Evolutionary conservation across 2,888 invertebrate genomes (phyloP), one percentile per base, ranked within the genome.

Genomic region (Drosophila falleni): DNA sequence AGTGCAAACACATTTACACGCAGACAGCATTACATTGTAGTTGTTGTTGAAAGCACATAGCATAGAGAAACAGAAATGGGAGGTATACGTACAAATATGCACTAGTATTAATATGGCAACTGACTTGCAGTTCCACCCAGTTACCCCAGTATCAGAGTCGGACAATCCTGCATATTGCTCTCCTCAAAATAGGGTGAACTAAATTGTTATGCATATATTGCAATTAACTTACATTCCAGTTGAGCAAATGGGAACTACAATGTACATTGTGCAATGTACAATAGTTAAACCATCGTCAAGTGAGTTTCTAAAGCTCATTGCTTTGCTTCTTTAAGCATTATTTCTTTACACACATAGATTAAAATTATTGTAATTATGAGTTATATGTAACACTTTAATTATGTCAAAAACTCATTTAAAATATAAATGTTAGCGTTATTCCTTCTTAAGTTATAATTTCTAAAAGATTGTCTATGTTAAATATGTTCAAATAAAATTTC

Each of bases 151-250:
- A 5, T n/a, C 19, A 46, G 16, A 64, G 47, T 13, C 47, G 11
- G 11, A 53, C 37, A 53, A 50, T 42, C 29, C 11, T 50, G 42
- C 8, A 50, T 19, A 29, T 44, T 35, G 35, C 15, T 23, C 23
- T 54, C 26, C 29, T 26, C 3, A 8, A 41, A 16, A 29, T 23
- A 16, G 11, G 23, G 39, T n/a, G 49, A 29, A 4, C 51, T 37
- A 62, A 62, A 71, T 56, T 62, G 56, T 64, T 42, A 51, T 58
- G 47, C 42, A 72, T 71, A 58, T 63, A 42, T 47, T 47, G 56
- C 63, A 62, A 56, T 71, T 71, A 51, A 53, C 31, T 71, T 63
- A 33, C 46, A 62, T 46, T 35, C 55, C 44, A 37, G 33, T 29
- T 31, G n/a, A 10, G 11, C 42, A 49, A 15, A 35, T 19, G 31